Conservation (phyloP, 1,140 invertebrate genomes). For the Penaeus chinensis region DNA sequence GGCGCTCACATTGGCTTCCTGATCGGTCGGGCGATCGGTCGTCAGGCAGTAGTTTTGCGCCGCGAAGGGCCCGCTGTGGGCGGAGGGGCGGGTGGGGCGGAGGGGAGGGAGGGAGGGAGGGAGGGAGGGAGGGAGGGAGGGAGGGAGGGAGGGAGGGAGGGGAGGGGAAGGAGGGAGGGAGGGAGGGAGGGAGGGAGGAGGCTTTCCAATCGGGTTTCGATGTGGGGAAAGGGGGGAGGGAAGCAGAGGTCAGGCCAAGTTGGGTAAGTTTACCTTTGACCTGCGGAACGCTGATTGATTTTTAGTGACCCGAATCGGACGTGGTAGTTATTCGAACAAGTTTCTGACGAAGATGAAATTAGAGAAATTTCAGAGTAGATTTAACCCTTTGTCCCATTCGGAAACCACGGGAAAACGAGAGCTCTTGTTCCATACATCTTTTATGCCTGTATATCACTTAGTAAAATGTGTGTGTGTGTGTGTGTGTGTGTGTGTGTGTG, state of each 20-base stretch:
- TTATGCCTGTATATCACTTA: too few species aligned
- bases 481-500: conserved; percentile 20
- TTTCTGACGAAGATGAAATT: too few species aligned
- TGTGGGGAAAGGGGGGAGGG: neutral
- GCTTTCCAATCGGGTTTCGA: neutral
- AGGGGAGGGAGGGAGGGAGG: neutral
- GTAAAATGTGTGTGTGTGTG: neutral
- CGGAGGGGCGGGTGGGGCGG: neutral
- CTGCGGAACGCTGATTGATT: too few species aligned
- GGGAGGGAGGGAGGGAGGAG: neutral
- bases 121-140: neutral
- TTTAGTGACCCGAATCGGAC: too few species aligned
- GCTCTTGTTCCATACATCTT: too few species aligned
- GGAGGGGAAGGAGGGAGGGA: neutral
- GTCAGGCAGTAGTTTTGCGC: neutral
- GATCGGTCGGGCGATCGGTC: neutral
- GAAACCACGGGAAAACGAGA: too few species aligned
- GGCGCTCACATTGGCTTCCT: neutral
- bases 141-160: neutral
- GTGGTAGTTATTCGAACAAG: too few species aligned
- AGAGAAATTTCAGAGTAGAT: too few species aligned
- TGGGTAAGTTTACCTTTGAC: too few species aligned
- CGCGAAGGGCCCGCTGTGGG: neutral
- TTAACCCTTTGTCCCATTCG: too few species aligned
- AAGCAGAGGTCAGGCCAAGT: too few species aligned